Evolutionary conservation across 2,797 vertebrate genomes (phyloP).

Genomic region (Amblyraja radiata): DNA sequence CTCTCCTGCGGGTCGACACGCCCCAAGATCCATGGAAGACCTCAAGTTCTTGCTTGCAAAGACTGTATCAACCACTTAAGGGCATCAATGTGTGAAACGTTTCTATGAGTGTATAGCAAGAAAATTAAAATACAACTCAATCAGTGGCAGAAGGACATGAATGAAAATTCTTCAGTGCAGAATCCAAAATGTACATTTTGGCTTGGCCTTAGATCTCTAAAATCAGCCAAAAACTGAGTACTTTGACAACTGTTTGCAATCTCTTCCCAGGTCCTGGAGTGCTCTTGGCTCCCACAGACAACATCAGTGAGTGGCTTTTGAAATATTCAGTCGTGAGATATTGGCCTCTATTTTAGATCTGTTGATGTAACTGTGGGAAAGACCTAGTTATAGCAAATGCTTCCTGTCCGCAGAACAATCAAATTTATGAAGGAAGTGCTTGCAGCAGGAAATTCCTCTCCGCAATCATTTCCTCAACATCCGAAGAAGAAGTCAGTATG

Average conservation of each 20-base stretch:
- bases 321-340: not conserved
- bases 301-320: not conserved
- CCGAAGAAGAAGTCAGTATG: constrained; percentile 32
- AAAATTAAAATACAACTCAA: not conserved
- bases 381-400: constrained; percentile 35
- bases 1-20: not conserved
- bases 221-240: not conserved
- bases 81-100: not conserved
- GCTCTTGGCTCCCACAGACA: not conserved
- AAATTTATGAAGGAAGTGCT: constrained; percentile 36
- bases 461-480: constrained; percentile 34
- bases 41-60: not conserved
- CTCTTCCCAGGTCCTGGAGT: not conserved
- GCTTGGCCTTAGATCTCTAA: not conserved
- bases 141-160: not conserved
- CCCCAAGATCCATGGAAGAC: too few species aligned
- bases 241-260: not conserved
- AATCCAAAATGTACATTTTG: not conserved
- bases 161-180: not conserved
- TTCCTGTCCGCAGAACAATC: constrained; percentile 29
- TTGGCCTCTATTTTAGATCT: constrained; percentile 12
- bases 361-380: constrained; percentile 30
- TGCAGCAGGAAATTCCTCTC: constrained; percentile 32
- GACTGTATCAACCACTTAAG: not conserved
- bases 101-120: not conserved